Conservation (phyloP, 1,140 invertebrate species). For the Lepidotrigona ventralis region DNA sequence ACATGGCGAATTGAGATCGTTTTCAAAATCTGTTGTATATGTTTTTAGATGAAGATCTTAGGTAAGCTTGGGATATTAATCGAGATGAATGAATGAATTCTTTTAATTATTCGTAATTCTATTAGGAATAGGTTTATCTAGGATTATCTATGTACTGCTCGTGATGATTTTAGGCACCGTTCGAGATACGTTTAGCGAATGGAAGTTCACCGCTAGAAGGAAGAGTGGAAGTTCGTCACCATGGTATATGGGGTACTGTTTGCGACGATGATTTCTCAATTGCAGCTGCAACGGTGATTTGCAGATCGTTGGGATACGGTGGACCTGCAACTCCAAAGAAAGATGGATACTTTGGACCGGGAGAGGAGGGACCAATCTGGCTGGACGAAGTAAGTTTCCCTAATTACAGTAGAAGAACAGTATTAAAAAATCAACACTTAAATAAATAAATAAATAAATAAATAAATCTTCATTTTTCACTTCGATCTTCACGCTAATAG, state of each 20-base stretch:
- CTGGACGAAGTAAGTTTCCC: slow-evolving; percentile 81
- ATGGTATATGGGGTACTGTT: slow-evolving; percentile 88
- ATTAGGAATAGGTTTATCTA: too few relatives aligned
- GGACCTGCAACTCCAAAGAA: slow-evolving; percentile 81
- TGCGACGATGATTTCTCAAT: slow-evolving; percentile 89
- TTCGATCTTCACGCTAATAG: too few relatives aligned
- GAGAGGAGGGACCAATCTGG: slow-evolving; percentile 85
- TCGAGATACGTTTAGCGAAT: slow-evolving; percentile 83
- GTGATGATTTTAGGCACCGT: slow-evolving; percentile 75
- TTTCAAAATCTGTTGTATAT: background rate
- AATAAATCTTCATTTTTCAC: too few relatives aligned
- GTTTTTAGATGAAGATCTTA: background rate
- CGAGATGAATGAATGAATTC: too few relatives aligned
- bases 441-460: too few relatives aligned
- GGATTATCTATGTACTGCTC: too few relatives aligned
- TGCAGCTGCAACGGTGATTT: slow-evolving; percentile 84
- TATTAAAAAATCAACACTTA: background rate
- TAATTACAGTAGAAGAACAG: background rate
- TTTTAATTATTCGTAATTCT: too few relatives aligned
- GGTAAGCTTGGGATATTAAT: too few relatives aligned
- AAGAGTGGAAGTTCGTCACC: slow-evolving; percentile 85
- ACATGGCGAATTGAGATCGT: background rate
- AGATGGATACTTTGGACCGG: slow-evolving; percentile 78
- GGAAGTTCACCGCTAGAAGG: slow-evolving; percentile 83
- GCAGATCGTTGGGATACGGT: slow-evolving; percentile 83